phyloP scores from a whole-genome alignment of 2,888 invertebrate species.

The Drosophila stalkeri region DNA sequence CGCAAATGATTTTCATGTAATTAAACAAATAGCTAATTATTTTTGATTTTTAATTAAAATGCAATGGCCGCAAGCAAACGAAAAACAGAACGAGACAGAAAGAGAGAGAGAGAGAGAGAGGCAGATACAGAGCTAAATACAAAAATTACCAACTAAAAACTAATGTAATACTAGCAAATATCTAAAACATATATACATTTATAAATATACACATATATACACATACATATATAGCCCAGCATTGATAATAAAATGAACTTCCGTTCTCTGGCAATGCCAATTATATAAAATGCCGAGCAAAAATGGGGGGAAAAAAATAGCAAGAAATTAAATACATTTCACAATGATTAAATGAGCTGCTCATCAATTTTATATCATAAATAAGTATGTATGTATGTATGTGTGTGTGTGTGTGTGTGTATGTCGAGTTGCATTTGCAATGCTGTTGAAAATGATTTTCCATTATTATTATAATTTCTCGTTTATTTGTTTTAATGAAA shows the following conservation, averaged over 20 bases:
- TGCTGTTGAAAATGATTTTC: conserved; percentile 52
- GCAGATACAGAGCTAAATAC: not conserved
- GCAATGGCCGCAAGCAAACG: conserved; percentile 61
- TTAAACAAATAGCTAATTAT: conserved; percentile 81
- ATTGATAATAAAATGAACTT: conserved; percentile 47
- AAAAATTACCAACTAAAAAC: not conserved
- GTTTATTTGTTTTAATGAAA: conserved; percentile 75
- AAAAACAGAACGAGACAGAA: conserved; percentile 20
- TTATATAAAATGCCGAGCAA: conserved; percentile 25
- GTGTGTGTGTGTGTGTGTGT: too few species aligned
- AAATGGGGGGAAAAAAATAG: not conserved
- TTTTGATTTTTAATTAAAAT: conserved; percentile 80
- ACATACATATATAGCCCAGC: not conserved
- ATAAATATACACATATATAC: too few species aligned
- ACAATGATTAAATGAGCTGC: conserved; percentile 38
- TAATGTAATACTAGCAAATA: not conserved
- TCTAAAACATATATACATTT: not conserved
- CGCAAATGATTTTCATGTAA: conserved; percentile 78
- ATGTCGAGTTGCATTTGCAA: conserved; percentile 41
- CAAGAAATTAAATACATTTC: conserved; percentile 38
- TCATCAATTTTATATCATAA: conserved; percentile 41
- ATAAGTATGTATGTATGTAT: not conserved
- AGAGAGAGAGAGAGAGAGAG: conserved; percentile 17
- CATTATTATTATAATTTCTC: conserved; percentile 72
- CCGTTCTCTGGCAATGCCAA: conserved; percentile 30